Base-by-base conservation (phyloP, 2,888 invertebrate genomes). In the Gastrophysa polygoni region DNA sequence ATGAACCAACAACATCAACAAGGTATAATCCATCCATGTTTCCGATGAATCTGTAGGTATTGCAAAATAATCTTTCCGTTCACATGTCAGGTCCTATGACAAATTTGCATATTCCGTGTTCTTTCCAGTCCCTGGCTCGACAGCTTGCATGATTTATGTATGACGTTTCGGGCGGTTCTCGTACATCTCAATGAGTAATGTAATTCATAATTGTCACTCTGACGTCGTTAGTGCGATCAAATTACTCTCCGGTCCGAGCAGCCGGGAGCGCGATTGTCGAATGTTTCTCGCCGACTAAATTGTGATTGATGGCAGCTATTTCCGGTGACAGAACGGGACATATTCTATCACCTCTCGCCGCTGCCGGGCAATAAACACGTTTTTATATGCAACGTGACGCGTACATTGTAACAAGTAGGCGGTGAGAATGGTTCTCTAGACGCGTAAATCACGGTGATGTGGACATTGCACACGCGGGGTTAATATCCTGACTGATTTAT, bases 401-500 rank as follows among this genome's bases (percentile, higher is more conserved):
- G 72, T 74, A 77, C 75, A 76, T 75, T 77, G 78, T 78, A 78
- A 75, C 78, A 77, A 78, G 78, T 78, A 77, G 77, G 77, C 77
- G 77, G 77, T 67, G 76, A 74, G 76, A 78, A 79, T 74, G 76
- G 78, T 77, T 73, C 78, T 78, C 78, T 71, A 78, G 79, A 79
- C 79, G 74, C 78, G 78, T 81, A 81, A 80, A 80, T 80, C 80
- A 79, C 77, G 73, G 69, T 70, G 67, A 73, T 75, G 77, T 74
- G 78, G 79, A 79, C 80, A 79, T 77, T 79, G 77, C 77, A 80
- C 79, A 78, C 80, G 73, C 78, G 78, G 79, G 80, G 80, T 80
- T 81, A 80, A 81, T 81, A 80, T 79, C 77, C 76, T 75, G 73
- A 75, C 74, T 79, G 79, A 80, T 80, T 79, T 80, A 80, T 78